Conservation (phyloP, 2,888 invertebrate species). For the Sminthurides aquaticus region DNA sequence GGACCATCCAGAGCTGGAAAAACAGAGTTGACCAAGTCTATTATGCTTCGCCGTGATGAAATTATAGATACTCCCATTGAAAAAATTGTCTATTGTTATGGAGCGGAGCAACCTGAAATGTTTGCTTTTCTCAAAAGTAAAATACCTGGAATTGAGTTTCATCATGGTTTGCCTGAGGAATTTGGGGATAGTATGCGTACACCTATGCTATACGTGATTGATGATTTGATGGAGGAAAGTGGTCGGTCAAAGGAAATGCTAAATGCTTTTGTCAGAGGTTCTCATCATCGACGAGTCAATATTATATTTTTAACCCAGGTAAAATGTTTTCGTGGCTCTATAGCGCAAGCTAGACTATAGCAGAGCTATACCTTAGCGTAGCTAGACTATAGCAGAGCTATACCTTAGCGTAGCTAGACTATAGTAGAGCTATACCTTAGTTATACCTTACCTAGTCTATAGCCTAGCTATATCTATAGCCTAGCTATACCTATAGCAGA, state of each 20-base stretch:
- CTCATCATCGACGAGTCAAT: constrained; percentile 9
- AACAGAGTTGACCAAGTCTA: constrained; percentile 7
- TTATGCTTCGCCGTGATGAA: constrained; percentile 15
- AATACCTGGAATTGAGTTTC: constrained; percentile 15
- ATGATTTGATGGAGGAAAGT: constrained; percentile 19
- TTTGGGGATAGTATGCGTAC: constrained; percentile 8
- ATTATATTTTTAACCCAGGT: neutral
- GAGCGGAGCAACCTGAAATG: constrained; percentile 2
- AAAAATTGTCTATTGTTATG: constrained; percentile 17
- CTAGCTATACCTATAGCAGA: neutral
- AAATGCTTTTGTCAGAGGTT: neutral
- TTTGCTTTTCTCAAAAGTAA: neutral
- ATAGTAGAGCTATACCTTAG: neutral
- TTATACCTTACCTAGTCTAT: neutral
- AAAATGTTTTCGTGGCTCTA: neutral
- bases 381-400: neutral
- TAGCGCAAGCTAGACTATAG: neutral
- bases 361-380: neutral
- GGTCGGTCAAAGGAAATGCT: constrained; percentile 6
- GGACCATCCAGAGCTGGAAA: constrained; percentile 18
- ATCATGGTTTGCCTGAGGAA: constrained; percentile 13
- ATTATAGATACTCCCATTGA: constrained; percentile 7
- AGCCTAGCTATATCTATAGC: neutral
- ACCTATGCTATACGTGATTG: constrained; percentile 13
- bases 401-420: neutral